phyloP scores from a whole-genome alignment of 2,888 invertebrate genomes.

The Euclidia mi region DNA sequence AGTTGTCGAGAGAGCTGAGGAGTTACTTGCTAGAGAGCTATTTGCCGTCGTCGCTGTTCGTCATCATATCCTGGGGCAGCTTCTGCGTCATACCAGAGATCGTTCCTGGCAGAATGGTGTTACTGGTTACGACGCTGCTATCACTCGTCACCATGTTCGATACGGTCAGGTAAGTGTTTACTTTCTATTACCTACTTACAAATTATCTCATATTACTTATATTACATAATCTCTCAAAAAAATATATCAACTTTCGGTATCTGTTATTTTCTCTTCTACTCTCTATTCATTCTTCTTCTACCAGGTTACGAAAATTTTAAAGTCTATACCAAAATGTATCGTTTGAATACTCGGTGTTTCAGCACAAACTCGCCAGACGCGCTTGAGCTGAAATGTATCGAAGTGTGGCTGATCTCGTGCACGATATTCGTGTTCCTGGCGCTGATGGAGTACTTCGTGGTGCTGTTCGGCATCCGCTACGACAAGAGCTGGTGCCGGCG shows the following conservation, averaged over 20 bases:
- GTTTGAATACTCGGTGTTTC: constrained; percentile 48
- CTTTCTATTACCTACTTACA: not conserved
- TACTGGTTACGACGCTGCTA: constrained; percentile 91
- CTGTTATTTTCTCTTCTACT: too few relatives aligned
- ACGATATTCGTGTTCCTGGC: constrained; percentile 92
- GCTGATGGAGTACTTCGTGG: constrained; percentile 91
- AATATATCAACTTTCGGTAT: too few relatives aligned
- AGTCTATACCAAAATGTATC: too few relatives aligned
- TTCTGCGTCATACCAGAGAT: constrained; percentile 92
- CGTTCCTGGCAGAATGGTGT: constrained; percentile 91
- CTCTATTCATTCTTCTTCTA: too few relatives aligned
- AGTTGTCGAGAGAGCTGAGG: constrained; percentile 90
- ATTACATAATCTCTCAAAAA: too few relatives aligned
- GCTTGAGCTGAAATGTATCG: constrained; percentile 91
- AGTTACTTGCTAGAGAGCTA: constrained; percentile 91
- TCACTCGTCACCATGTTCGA: constrained; percentile 92
- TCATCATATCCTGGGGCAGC: constrained; percentile 92
- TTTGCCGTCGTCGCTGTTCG: constrained; percentile 91
- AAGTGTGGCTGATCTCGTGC: constrained; percentile 92
- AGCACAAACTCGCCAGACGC: constrained; percentile 92
- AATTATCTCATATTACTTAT: too few relatives aligned
- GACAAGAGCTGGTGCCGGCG: constrained; percentile 91
- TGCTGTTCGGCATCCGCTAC: constrained; percentile 91
- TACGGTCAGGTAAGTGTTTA: constrained; percentile 87
- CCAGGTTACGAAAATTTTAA: too few relatives aligned